Percentiles rank a stretch among this genome's conserved stretches.
Conservation (phyloP, 1,140 invertebrate genomes). For the Anagrus nilaparvatae region DNA sequence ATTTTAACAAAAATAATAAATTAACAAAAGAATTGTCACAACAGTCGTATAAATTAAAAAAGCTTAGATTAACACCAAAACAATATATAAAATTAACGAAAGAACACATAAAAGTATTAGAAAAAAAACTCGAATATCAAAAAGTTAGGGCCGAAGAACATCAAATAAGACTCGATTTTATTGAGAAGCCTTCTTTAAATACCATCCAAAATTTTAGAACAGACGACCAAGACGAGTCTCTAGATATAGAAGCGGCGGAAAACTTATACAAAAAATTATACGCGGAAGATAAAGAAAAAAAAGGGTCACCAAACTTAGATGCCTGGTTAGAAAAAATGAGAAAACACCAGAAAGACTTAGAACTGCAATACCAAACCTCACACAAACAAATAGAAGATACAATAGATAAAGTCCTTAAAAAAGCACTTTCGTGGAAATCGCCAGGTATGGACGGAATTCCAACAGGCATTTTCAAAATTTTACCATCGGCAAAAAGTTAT, state of each 20-base stretch:
- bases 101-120: neutral
- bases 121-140: neutral
- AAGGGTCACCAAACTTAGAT: neutral
- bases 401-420: neutral
- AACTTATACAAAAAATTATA: neutral
- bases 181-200: neutral
- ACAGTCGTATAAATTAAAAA: neutral
- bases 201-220: neutral
- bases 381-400: neutral
- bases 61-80: neutral
- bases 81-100: neutral
- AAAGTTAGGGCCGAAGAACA: neutral
- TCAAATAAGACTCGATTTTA: neutral
- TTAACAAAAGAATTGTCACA: neutral
- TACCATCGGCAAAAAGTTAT: constrained; percentile 8
- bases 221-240: neutral
- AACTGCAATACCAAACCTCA: neutral
- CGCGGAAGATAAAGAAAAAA: neutral
- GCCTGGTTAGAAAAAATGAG: neutral
- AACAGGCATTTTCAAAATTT: constrained; percentile 8
- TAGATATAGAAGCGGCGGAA: neutral
- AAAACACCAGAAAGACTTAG: neutral
- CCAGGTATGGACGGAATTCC: constrained; percentile 12
- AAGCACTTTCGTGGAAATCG: constrained; percentile 11
- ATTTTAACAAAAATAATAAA: no score